These are phyloP conservation scores for Ceuthmochares aereus DNA, from an alignment of 2,113 vertebrate genomes.

Conservation along the genomic window DNA sequence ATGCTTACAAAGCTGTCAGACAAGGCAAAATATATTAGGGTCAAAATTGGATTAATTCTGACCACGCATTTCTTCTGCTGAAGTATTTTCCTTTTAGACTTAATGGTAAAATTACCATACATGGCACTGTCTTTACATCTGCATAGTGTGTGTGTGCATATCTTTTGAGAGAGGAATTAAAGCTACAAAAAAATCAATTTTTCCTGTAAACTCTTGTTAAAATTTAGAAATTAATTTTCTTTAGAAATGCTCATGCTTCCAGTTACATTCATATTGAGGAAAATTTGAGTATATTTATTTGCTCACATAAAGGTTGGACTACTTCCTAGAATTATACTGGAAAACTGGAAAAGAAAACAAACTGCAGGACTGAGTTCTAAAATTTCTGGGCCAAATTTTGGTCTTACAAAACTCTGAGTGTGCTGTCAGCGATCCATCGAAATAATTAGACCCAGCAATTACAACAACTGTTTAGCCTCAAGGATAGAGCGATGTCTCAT, in stretches of 20 bases:
- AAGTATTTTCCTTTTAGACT: background rate
- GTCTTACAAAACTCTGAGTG: constrained; percentile 8
- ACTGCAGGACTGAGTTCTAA: background rate
- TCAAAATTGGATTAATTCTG: background rate
- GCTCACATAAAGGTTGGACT: background rate
- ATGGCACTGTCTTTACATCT: background rate
- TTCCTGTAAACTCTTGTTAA: background rate
- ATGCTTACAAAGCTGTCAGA: background rate
- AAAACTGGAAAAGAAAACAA: constrained; percentile 36
- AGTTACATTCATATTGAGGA: background rate
- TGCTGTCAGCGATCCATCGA: constrained; percentile 23
- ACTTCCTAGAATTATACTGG: background rate
- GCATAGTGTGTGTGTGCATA: background rate
- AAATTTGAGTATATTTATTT: background rate
- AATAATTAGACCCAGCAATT: constrained; percentile 46
- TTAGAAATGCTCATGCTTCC: background rate
- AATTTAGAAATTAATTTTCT: background rate
- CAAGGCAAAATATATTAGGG: background rate
- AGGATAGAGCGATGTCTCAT: constrained; percentile 7
- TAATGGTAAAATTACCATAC: background rate
- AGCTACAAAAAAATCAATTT: background rate
- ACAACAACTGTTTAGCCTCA: constrained; percentile 42
- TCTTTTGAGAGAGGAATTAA: background rate
- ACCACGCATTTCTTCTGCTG: background rate
- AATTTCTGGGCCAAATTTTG: constrained; percentile 31